Conservation (phyloP, 2,113 vertebrate genomes). For the Tretioscincus oriximinensis region DNA sequence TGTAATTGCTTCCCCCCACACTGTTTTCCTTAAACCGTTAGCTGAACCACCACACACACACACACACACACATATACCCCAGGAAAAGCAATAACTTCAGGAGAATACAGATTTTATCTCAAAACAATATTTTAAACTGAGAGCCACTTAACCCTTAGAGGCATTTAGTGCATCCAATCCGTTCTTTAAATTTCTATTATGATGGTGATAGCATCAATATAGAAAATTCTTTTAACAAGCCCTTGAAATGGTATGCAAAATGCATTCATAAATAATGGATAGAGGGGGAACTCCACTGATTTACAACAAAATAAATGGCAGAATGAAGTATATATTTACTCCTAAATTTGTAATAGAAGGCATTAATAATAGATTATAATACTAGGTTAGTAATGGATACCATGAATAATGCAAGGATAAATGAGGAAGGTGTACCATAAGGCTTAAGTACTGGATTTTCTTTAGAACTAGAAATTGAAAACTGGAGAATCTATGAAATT, state of each 20-base stretch:
- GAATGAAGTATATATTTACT: conserved; percentile 51
- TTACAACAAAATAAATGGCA: conserved; percentile 59
- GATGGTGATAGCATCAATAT: background rate
- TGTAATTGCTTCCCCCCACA: too few species aligned
- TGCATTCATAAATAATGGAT: conserved; percentile 57
- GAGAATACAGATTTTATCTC: background rate
- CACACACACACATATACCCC: too few species aligned
- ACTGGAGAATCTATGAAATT: background rate
- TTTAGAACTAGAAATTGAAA: conserved; percentile 2
- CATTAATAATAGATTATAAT: conserved; percentile 62
- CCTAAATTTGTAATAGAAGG: conserved; percentile 45
- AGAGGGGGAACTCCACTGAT: conserved; percentile 26
- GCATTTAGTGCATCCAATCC: too few species aligned
- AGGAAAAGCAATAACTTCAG: background rate
- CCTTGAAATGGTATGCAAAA: conserved; percentile 42
- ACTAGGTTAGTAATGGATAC: conserved; percentile 39
- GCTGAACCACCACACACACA: too few species aligned
- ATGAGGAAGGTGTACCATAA: conserved; percentile 39
- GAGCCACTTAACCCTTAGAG: background rate
- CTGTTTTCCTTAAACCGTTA: background rate
- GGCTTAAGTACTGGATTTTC: conserved; percentile 36
- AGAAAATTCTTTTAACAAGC: conserved; percentile 18
- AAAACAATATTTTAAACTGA: background rate
- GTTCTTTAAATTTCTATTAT: background rate
- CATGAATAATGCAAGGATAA: conserved; percentile 58